Evolutionary conservation across 1,140 invertebrate species (phyloP).

Genomic region (Drosophila biarmipes): DNA sequence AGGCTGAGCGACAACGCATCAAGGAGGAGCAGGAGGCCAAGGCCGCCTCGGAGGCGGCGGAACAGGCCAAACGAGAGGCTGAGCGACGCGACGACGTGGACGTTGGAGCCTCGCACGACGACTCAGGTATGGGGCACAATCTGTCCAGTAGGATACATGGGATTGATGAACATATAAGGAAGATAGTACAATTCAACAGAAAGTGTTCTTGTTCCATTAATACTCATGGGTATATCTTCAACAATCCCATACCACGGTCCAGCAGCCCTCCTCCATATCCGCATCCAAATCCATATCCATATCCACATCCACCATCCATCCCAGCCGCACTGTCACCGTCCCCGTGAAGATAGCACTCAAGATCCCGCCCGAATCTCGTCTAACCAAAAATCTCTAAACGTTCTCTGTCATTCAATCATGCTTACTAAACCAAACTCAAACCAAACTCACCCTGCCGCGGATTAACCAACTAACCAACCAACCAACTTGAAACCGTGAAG

Average conservation of each 20-base stretch:
- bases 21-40: conserved; percentile 88
- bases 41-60: conserved; percentile 86
- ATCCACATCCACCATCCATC: conserved; percentile 16
- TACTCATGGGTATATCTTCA: neutral
- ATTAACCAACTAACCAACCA: conserved; percentile 59
- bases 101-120: conserved; percentile 77
- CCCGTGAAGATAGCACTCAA: conserved; percentile 27
- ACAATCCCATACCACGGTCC: neutral
- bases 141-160: neutral
- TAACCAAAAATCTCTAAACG: conserved; percentile 52
- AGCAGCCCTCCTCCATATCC: neutral
- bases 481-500: conserved; percentile 50
- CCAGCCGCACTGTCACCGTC: conserved; percentile 9
- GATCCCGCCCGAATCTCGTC: conserved; percentile 8
- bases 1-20: conserved; percentile 88
- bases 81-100: conserved; percentile 85
- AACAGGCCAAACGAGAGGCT: conserved; percentile 83
- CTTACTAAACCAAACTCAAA: conserved; percentile 52
- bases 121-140: conserved; percentile 68
- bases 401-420: conserved; percentile 76
- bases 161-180: neutral
- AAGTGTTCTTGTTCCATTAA: too few species aligned
- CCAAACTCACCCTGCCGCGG: conserved; percentile 22
- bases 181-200: neutral
- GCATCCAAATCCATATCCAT: conserved; percentile 8